Conservation (phyloP, 2,113 vertebrate genomes). For the Saccopteryx leptura region DNA sequence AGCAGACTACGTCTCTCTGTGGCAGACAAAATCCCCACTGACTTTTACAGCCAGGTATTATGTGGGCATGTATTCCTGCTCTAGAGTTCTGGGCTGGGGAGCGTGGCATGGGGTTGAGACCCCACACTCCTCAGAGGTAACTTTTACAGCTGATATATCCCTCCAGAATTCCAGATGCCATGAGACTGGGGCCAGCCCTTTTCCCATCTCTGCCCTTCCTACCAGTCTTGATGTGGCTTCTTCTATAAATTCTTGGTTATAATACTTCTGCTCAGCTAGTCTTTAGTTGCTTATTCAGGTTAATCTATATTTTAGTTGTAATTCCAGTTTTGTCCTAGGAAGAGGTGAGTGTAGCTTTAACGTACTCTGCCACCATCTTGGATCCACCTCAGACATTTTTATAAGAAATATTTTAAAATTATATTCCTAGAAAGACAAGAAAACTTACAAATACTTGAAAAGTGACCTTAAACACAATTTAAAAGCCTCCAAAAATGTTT, state of each 20-base stretch:
- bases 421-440: constrained; percentile 16
- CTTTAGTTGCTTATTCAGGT: not conserved
- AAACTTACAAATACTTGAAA: constrained; percentile 34
- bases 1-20: not conserved
- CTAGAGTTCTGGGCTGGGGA: not conserved
- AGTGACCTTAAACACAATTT: constrained; percentile 1
- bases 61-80: not conserved
- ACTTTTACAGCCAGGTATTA: not conserved
- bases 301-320: not conserved
- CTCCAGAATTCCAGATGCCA: not conserved
- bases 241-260: not conserved
- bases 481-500: constrained; percentile 56
- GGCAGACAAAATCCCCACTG: not conserved
- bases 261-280: not conserved
- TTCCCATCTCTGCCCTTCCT: not conserved
- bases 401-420: constrained; percentile 22
- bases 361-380: not conserved
- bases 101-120: not conserved
- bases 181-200: not conserved
- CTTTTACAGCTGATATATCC: not conserved
- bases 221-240: not conserved
- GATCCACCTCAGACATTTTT: not conserved
- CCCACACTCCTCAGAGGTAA: not conserved
- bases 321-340: not conserved
- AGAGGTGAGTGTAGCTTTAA: not conserved